These are phyloP conservation scores for Sericinus montela DNA, from an alignment of 2,888 invertebrate genomes.

Conservation along the genomic window DNA sequence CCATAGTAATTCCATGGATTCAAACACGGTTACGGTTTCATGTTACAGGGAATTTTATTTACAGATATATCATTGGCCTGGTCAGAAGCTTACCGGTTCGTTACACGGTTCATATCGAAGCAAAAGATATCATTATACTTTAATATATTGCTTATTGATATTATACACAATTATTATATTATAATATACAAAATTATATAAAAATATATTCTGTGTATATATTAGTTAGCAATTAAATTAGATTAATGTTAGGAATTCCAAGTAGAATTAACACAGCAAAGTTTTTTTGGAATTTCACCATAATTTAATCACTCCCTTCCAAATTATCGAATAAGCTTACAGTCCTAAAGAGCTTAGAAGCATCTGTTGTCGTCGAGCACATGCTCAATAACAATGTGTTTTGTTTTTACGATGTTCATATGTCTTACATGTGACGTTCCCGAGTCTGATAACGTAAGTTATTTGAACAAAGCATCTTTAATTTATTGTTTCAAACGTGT, in stretches of 20 bases:
- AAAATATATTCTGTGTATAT: no score
- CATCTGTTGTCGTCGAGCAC: constrained; percentile 7
- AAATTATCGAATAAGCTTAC: neutral
- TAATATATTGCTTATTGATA: no score
- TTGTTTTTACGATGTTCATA: constrained; percentile 16
- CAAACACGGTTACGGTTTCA: constrained; percentile 8
- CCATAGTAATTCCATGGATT: neutral
- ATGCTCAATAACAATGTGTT: constrained; percentile 9
- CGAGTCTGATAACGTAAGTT: neutral
- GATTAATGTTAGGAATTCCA: no score
- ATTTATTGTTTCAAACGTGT: neutral
- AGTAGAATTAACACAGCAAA: no score
- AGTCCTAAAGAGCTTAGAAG: neutral
- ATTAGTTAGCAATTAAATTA: no score
- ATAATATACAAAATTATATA: no score
- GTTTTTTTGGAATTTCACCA: no score
- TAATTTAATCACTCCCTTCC: constrained; percentile 1
- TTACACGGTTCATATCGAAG: no score
- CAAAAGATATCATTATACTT: no score
- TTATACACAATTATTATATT: no score
- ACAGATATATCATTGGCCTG: no score
- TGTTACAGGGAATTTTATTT: neutral
- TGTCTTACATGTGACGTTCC: constrained; percentile 14
- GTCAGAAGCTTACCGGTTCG: no score
- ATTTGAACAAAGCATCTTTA: neutral